Evolutionary conservation across 1,140 invertebrate species (phyloP), one percentile per base, ranked within the genome.

Genomic region (Conus ventricosus): DNA sequence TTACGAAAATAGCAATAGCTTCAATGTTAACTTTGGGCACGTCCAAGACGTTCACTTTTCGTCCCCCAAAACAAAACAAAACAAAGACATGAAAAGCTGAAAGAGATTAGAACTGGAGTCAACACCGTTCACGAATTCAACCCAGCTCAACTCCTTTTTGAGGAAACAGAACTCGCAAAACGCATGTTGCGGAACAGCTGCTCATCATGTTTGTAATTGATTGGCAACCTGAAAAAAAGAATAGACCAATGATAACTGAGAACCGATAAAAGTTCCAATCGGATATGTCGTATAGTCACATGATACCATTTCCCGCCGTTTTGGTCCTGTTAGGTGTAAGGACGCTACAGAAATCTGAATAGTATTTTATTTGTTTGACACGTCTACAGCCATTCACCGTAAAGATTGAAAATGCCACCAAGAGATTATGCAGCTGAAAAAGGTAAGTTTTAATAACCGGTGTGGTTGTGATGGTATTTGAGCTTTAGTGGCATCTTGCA

Each of bases 401-500:
- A 27, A 84, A 7, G 7, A 20, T 13, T 51, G 13, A 93, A 90
- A 76, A 95, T 95, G 95, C 93, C 94, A 76, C 91, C 92, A 6
- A 92, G 91, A 90, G 95, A 95, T 92, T 95, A 96, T 86, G 91
- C 91, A 11, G 94, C 91, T 23, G 95, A 95, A 87, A 95, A 94
- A 93, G 94, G 95, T 95, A 93, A 91, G 89, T 90, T 84, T 76
- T 75, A 23, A 39, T 39, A 39, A 39, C 39, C 39, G 39, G 3
- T 39, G 0, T 39, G 39, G 39, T 39, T 39, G 39, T 39, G 3
- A 39, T 39, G 39, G 39, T 3, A 39, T 39, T 39, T 39, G 0
- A 39, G 39, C 39, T 39, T 39, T 39, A 39, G 39, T 39, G 39
- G 39, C 39, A 39, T 39, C 39, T 39, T 39, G 39, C 39, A 39